Conservation (phyloP, 2,797 vertebrate genomes). For the Mormyrus proboscirostris region DNA sequence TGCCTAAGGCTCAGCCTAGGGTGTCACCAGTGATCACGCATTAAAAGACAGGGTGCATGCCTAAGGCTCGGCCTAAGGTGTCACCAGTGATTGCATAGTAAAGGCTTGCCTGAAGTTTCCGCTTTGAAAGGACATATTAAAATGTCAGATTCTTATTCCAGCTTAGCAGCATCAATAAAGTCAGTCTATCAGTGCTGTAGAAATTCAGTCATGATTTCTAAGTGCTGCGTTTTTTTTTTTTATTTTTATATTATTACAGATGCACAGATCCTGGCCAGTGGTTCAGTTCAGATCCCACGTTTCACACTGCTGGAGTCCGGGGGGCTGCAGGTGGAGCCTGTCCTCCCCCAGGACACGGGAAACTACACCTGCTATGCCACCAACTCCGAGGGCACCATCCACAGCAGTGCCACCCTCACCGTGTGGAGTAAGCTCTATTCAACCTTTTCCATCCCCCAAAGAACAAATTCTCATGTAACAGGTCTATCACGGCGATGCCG, state of each 20-base stretch:
- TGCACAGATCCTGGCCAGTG: slow-evolving; percentile 76
- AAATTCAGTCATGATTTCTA: slow-evolving; percentile 33
- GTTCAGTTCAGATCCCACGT: slow-evolving; percentile 75
- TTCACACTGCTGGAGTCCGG: slow-evolving; percentile 82
- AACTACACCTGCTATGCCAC: slow-evolving; percentile 78
- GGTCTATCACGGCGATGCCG: neutral
- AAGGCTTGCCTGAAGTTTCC: neutral
- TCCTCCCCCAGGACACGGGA: slow-evolving; percentile 75
- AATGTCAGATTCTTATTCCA: slow-evolving; percentile 30
- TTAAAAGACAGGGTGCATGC: neutral
- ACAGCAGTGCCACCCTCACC: slow-evolving; percentile 70
- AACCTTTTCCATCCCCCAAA: neutral
- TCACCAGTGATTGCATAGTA: neutral
- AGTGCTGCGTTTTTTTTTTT: slow-evolving; percentile 27
- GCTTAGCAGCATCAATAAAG: slow-evolving; percentile 31
- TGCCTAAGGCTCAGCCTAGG: neutral
- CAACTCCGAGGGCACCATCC: slow-evolving; percentile 73
- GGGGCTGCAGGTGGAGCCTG: slow-evolving; percentile 74
- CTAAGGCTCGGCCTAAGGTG: neutral
- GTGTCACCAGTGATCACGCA: neutral
- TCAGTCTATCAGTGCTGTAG: slow-evolving; percentile 31
- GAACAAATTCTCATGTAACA: neutral
- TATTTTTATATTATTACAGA: slow-evolving; percentile 54
- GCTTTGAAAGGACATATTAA: slow-evolving; percentile 17
- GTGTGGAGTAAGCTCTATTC: slow-evolving; percentile 80